Conservation (phyloP, 2,888 invertebrate genomes). For the Hyalella azteca region DNA sequence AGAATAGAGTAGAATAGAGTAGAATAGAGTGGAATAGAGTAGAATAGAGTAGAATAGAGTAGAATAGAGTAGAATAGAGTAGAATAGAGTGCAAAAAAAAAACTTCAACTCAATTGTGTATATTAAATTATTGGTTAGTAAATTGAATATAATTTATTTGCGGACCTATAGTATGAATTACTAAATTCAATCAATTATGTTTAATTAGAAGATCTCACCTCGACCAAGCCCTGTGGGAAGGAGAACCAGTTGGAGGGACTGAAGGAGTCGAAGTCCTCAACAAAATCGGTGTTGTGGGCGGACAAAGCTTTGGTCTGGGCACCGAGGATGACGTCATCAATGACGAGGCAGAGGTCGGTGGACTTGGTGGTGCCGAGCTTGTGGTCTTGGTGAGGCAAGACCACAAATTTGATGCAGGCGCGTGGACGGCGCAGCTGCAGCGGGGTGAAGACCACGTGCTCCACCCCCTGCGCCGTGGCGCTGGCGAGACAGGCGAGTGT, state of each 20-base stretch:
- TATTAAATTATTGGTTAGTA: too few species aligned
- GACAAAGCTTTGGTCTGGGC: background rate
- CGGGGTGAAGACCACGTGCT: background rate
- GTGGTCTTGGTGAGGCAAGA: background rate
- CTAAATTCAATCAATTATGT: background rate
- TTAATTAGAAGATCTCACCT: slow-evolving; percentile 60
- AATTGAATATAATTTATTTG: too few species aligned
- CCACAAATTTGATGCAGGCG: slow-evolving; percentile 16
- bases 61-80: too few species aligned
- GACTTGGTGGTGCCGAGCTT: background rate
- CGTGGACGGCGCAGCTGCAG: background rate
- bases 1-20: too few species aligned
- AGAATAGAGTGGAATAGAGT: too few species aligned
- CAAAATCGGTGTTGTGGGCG: slow-evolving; percentile 51
- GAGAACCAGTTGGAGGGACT: slow-evolving; percentile 64
- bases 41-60: too few species aligned
- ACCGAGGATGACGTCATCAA: background rate
- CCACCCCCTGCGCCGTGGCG: background rate
- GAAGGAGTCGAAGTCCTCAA: slow-evolving; percentile 64
- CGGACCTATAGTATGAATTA: background rate
- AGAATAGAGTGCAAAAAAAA: too few species aligned
- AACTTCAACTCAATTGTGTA: too few species aligned
- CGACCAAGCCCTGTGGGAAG: slow-evolving; percentile 64
- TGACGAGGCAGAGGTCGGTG: background rate
- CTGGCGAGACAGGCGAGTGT: background rate